Evolutionary conservation across 2,797 vertebrate genomes (phyloP).

Genomic region (Gymnoscopelus microlampas): DNA sequence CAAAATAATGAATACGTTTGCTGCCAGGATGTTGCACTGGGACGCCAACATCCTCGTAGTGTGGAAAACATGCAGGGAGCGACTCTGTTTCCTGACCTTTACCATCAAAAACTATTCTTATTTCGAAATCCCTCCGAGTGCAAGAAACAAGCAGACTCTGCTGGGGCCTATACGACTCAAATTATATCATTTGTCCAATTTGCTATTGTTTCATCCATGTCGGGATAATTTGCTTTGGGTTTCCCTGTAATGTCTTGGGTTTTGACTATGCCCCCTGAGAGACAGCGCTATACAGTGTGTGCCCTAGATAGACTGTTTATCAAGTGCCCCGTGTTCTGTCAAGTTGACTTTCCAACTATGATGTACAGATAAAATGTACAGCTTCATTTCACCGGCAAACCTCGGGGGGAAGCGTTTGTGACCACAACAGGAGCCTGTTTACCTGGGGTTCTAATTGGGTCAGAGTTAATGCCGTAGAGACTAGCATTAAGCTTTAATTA

Average conservation of each 20-base stretch:
- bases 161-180: slow-evolving; percentile 83
- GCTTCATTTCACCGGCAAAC: slow-evolving; percentile 77
- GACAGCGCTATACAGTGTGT: slow-evolving; percentile 74
- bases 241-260: slow-evolving; percentile 83
- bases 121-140: slow-evolving; percentile 82
- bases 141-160: slow-evolving; percentile 77
- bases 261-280: slow-evolving; percentile 77
- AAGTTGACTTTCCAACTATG: slow-evolving; percentile 82
- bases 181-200: slow-evolving; percentile 90
- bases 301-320: slow-evolving; percentile 88
- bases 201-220: slow-evolving; percentile 88
- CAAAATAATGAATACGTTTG: slow-evolving; percentile 78
- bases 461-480: slow-evolving; percentile 66
- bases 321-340: slow-evolving; percentile 82
- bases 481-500: neutral
- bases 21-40: slow-evolving; percentile 58
- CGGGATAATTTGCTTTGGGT: slow-evolving; percentile 89
- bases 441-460: slow-evolving; percentile 82
- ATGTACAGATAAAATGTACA: slow-evolving; percentile 82
- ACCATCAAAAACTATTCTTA: slow-evolving; percentile 83
- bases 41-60: slow-evolving; percentile 51
- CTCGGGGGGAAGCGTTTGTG: slow-evolving; percentile 59
- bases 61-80: slow-evolving; percentile 55
- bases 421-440: slow-evolving; percentile 71
- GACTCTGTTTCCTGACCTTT: slow-evolving; percentile 83